Conservation (phyloP, 2,888 invertebrate genomes). For the Epinotia brunnichana region DNA sequence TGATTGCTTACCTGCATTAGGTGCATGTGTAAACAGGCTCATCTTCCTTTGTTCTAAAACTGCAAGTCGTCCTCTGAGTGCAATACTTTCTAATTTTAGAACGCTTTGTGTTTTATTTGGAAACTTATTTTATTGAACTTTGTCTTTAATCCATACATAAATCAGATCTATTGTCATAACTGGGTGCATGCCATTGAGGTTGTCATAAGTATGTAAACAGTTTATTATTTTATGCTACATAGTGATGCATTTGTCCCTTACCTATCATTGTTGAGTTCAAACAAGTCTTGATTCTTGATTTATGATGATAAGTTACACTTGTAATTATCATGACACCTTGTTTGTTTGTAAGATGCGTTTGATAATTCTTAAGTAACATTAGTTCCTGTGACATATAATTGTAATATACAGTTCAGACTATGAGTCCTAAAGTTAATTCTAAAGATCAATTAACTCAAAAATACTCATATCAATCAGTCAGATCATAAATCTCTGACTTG, state of each 20-base stretch:
- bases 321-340: background rate
- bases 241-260: background rate
- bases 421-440: too few species aligned
- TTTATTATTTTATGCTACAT: slow-evolving; percentile 5
- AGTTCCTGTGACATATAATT: background rate
- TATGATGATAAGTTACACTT: background rate
- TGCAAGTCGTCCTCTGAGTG: slow-evolving; percentile 68
- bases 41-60: slow-evolving; percentile 73
- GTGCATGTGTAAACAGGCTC: slow-evolving; percentile 12
- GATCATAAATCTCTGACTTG: background rate
- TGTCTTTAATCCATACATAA: background rate
- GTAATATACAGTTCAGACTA: too few species aligned
- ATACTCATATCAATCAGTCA: background rate
- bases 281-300: background rate
- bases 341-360: background rate
- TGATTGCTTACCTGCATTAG: slow-evolving; percentile 25
- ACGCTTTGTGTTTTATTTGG: slow-evolving; percentile 60
- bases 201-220: background rate
- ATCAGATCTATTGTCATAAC: background rate
- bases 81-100: slow-evolving; percentile 71
- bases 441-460: background rate
- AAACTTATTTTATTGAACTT: slow-evolving; percentile 3
- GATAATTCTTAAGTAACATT: background rate
- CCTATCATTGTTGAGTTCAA: background rate
- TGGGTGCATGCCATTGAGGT: background rate